These are phyloP conservation scores for Portevinia maculata DNA, from an alignment of 2,888 invertebrate genomes.

Conservation along the genomic window DNA sequence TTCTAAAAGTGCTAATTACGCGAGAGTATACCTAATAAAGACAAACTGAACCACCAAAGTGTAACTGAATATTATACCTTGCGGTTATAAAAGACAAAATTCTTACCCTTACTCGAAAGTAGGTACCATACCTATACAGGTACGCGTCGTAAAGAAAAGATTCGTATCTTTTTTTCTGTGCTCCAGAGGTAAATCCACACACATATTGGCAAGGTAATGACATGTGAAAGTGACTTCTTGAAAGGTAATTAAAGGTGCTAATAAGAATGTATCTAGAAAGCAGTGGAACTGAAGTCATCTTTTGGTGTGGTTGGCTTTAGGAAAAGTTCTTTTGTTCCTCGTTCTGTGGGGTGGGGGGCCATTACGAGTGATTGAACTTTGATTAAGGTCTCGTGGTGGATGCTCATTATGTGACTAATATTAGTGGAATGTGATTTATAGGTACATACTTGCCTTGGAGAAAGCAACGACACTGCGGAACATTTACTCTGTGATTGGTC, in stretches of 20 bases:
- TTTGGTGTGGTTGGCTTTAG: background rate
- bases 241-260: conserved; percentile 74
- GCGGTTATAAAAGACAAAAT: conserved; percentile 45
- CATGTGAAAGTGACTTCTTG: conserved; percentile 72
- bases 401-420: conserved; percentile 45
- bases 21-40: conserved; percentile 45
- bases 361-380: conserved; percentile 62
- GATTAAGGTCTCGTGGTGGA: conserved; percentile 28
- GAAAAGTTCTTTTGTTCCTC: conserved; percentile 38
- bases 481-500: too few relatives aligned
- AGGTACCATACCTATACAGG: background rate
- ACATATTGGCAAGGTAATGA: conserved; percentile 67
- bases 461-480: too few relatives aligned
- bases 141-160: conserved; percentile 41
- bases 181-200: background rate
- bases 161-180: conserved; percentile 30
- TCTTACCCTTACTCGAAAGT: background rate
- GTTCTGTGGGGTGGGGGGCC: background rate
- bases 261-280: conserved; percentile 59
- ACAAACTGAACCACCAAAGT: conserved; percentile 32
- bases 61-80: conserved; percentile 42
- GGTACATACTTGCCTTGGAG: too few relatives aligned
- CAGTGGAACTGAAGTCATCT: conserved; percentile 20
- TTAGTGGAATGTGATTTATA: conserved; percentile 25
- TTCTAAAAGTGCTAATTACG: conserved; percentile 50